Evolutionary conservation across 2,888 invertebrate species (phyloP), one percentile per base, ranked within the genome.

Genomic region (Mesopsocus fuscifrons): DNA sequence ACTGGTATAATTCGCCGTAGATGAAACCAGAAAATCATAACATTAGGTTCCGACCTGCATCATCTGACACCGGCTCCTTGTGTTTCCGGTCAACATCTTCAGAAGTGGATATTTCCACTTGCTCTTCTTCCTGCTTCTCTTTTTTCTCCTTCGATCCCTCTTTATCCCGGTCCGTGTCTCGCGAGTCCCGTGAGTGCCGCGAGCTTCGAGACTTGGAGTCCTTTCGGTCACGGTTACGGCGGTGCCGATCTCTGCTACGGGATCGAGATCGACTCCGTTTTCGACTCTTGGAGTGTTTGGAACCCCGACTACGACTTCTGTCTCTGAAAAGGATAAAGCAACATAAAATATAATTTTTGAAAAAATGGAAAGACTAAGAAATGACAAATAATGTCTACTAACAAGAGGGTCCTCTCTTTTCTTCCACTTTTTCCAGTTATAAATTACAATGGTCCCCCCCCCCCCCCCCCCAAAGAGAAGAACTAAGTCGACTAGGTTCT

Each of bases 81-180:
- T 44, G 30, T 20, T 44, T 44, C 5, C 41, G 33, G 30, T 42
- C 42, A 3, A 33, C 23, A 18, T 17, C 44, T 13, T 30, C 22
- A 13, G 38, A 30, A n/a, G n/a, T 17, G 45, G 43, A 34, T 41
- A 41, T 16, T n/a, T n/a, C n/a, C n/a, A 46, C 38, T 49, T 18
- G 50, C 50, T 13, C 45, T 49, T 42, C 48, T 52, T 45, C 47
- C 45, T 57, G 49, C 44, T 43, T 41, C 34, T 47, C 47, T 44
- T 45, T 46, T 33, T 54, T 55, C 16, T 54, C 54, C 15, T 51
- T 49, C 13, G 50, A 53, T 0, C 54, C 22, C 52, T 53, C 55
- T 30, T 47, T 52, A 11, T 57, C 53, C 3, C 51, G 47, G 35
- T 49, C 45, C 41, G 52, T 49, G 18, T 50, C 51, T n/a, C n/a